Conservation (phyloP, 2,888 invertebrate species). For the Tupiocoris notatus region DNA sequence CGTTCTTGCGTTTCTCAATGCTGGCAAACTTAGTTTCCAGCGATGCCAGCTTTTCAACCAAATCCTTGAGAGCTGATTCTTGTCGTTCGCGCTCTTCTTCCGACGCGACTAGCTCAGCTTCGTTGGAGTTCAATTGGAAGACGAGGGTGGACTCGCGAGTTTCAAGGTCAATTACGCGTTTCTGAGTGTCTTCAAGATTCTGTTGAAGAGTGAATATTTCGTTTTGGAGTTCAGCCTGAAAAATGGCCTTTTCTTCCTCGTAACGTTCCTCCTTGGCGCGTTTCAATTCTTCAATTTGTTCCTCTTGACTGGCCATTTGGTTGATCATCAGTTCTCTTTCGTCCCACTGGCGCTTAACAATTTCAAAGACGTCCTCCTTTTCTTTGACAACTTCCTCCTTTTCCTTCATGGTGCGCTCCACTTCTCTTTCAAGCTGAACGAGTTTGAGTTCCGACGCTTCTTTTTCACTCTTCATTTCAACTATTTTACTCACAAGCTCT, state of each 20-base stretch:
- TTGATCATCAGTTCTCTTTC: constrained; percentile 43
- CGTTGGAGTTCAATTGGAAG: constrained; percentile 44
- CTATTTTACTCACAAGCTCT: constrained; percentile 30
- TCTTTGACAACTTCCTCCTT: constrained; percentile 36
- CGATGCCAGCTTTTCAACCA: constrained; percentile 37
- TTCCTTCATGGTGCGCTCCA: background rate
- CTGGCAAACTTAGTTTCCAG: constrained; percentile 34
- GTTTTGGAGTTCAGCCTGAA: constrained; percentile 45
- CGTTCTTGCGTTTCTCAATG: constrained; percentile 46
- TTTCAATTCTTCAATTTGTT: constrained; percentile 44
- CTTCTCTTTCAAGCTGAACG: background rate
- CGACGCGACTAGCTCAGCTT: constrained; percentile 38
- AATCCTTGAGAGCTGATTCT: constrained; percentile 37
- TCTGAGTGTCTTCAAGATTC: constrained; percentile 44
- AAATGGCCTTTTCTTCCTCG: constrained; percentile 43
- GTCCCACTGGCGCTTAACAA: constrained; percentile 44
- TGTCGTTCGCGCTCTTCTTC: constrained; percentile 40
- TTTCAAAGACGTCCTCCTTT: constrained; percentile 43
- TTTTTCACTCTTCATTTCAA: constrained; percentile 1
- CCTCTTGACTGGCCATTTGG: constrained; percentile 41
- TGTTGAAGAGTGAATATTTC: constrained; percentile 45
- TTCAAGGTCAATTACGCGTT: constrained; percentile 35
- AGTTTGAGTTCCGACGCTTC: constrained; percentile 2
- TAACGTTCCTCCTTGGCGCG: constrained; percentile 37
- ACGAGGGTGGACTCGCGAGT: constrained; percentile 37